phyloP scores from a whole-genome alignment of 2,888 invertebrate species.

The Phorcus lineatus region DNA sequence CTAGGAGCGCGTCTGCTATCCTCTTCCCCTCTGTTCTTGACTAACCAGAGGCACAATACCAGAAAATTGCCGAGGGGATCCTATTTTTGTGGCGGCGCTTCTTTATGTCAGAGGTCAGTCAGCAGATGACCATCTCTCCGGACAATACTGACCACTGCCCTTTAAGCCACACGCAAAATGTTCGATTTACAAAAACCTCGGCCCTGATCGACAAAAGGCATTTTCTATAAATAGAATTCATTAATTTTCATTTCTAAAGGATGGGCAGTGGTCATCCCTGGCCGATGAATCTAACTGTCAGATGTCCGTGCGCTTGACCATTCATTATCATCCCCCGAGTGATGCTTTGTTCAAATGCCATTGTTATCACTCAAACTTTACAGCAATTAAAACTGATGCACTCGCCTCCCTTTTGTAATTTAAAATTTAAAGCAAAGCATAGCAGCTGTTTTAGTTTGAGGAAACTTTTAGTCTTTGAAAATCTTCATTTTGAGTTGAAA shows the following conservation, averaged over 20 bases:
- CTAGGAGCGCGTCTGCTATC: constrained; percentile 2
- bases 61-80: constrained; percentile 28
- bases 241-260: constrained; percentile 27
- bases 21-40: not conserved
- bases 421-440: too few relatives aligned
- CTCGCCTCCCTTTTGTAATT: not conserved
- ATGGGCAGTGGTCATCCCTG: constrained; percentile 25
- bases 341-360: constrained; percentile 17
- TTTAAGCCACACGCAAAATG: constrained; percentile 14
- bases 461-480: too few relatives aligned
- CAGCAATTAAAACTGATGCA: constrained; percentile 25
- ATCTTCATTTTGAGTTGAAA: too few relatives aligned
- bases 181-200: constrained; percentile 16
- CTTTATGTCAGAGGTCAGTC: constrained; percentile 28
- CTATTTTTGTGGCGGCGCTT: constrained; percentile 24
- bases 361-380: constrained; percentile 18
- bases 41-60: constrained; percentile 8
- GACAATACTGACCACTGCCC: constrained; percentile 28
- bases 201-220: constrained; percentile 22
- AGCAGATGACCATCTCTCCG: constrained; percentile 28
- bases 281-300: constrained; percentile 23
- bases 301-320: constrained; percentile 25
- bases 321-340: not conserved
- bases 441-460: too few relatives aligned
- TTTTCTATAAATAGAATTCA: constrained; percentile 28